Evolutionary conservation across 2,113 vertebrate genomes (phyloP).

Genomic region (Podarcis raffonei): DNA sequence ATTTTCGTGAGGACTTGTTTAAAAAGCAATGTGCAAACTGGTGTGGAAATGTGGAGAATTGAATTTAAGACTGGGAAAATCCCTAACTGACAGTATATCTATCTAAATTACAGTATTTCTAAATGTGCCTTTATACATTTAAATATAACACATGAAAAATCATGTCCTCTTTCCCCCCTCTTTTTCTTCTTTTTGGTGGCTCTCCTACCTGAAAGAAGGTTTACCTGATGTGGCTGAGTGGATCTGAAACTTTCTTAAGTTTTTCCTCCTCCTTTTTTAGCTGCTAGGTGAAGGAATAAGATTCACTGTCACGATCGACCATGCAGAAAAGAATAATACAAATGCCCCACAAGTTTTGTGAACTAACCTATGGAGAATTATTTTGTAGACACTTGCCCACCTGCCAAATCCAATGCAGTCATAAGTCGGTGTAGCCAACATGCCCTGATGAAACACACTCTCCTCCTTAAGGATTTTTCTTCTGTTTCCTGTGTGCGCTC

Average conservation of each 20-base stretch:
- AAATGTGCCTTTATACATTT: too few relatives aligned
- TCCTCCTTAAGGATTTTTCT: conserved; percentile 49
- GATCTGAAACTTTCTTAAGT: background rate
- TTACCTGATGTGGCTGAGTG: background rate
- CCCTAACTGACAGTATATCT: too few relatives aligned
- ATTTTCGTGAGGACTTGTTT: too few relatives aligned
- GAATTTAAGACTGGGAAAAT: too few relatives aligned
- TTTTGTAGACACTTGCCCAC: conserved; percentile 23
- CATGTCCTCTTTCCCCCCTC: too few relatives aligned
- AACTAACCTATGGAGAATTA: conserved; percentile 49
- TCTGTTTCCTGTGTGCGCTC: conserved; percentile 42
- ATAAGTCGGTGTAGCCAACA: too few relatives aligned
- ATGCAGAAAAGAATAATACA: background rate
- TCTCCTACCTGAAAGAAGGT: background rate
- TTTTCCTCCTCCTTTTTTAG: background rate
- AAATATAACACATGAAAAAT: too few relatives aligned
- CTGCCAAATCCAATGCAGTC: conserved; percentile 8
- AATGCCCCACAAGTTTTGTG: conserved; percentile 10
- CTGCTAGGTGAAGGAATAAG: background rate
- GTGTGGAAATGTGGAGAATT: too few relatives aligned
- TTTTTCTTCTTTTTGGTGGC: too few relatives aligned
- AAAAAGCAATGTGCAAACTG: too few relatives aligned
- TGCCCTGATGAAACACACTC: background rate
- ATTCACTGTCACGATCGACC: background rate
- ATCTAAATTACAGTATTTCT: too few relatives aligned